These are phyloP conservation scores for Oryzias curvinotus DNA, from an alignment of 2,113 vertebrate species.

Conservation along the genomic window DNA sequence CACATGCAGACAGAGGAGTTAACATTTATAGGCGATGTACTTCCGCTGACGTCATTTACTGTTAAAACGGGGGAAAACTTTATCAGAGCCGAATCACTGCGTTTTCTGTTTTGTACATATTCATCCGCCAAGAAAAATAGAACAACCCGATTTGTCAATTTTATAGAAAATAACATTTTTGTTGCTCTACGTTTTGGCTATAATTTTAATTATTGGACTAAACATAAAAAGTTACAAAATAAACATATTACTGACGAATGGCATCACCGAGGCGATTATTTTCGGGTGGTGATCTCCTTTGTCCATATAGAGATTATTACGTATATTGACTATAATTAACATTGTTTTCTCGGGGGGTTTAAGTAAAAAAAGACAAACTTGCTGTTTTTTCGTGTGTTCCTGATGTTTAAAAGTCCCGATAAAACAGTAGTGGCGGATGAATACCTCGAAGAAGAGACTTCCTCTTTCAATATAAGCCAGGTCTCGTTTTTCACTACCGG, in stretches of 20 bases:
- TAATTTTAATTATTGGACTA: no score
- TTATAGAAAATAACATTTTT: not conserved
- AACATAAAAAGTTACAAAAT: no score
- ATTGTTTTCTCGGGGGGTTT: no score
- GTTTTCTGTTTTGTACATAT: conserved; percentile 45
- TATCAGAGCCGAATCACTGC: conserved; percentile 35
- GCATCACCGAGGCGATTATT: no score
- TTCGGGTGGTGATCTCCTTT: no score
- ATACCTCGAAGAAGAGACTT: conserved; percentile 49
- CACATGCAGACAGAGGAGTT: not conserved
- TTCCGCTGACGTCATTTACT: conserved; percentile 59
- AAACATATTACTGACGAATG: no score
- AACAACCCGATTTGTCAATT: not conserved
- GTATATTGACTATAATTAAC: no score
- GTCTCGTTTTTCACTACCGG: conserved; percentile 57
- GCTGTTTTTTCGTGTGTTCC: not conserved
- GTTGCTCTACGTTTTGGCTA: not conserved
- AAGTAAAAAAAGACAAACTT: no score
- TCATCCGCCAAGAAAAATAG: conserved; percentile 46
- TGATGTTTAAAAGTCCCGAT: not conserved
- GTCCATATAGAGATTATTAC: no score
- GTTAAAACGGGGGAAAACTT: conserved; percentile 24
- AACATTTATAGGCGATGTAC: conserved; percentile 17
- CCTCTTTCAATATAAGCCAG: conserved; percentile 67
- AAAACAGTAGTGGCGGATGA: conserved; percentile 51